Conservation (phyloP, 1,140 invertebrate species). For the Drosophila pandora region DNA sequence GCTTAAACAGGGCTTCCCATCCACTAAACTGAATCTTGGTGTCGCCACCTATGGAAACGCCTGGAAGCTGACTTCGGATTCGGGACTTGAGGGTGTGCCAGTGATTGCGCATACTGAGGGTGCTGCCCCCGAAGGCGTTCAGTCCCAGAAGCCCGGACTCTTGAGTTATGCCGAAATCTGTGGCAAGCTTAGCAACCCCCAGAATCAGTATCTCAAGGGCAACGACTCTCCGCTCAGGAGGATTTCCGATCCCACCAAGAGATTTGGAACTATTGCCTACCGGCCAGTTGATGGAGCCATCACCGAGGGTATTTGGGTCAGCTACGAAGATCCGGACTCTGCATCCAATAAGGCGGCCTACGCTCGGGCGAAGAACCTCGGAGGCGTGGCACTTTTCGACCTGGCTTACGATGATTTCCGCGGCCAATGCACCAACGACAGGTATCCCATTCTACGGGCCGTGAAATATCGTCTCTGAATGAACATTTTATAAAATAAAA, state of each 20-base stretch:
- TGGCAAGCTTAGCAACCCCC: conserved; percentile 87
- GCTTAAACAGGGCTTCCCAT: conserved; percentile 87
- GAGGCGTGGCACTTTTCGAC: conserved; percentile 92
- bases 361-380: conserved; percentile 89
- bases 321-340: conserved; percentile 94
- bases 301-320: conserved; percentile 93
- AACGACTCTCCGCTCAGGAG: conserved; percentile 87
- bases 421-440: conserved; percentile 90
- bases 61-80: conserved; percentile 90
- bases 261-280: conserved; percentile 90
- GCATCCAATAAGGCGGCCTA: conserved; percentile 92
- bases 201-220: conserved; percentile 86
- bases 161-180: conserved; percentile 93
- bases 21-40: conserved; percentile 91
- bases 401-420: conserved; percentile 93
- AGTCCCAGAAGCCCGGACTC: conserved; percentile 90
- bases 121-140: conserved; percentile 86
- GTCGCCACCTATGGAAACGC: conserved; percentile 93
- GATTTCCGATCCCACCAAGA: conserved; percentile 89
- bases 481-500: neutral
- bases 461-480: conserved; percentile 86
- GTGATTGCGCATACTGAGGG: conserved; percentile 87
- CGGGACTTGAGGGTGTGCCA: conserved; percentile 90
- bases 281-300: conserved; percentile 87
- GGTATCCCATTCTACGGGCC: conserved; percentile 89